Evolutionary conservation across 2,888 invertebrate genomes (phyloP).

Genomic region (Tolmerus cingulatus): DNA sequence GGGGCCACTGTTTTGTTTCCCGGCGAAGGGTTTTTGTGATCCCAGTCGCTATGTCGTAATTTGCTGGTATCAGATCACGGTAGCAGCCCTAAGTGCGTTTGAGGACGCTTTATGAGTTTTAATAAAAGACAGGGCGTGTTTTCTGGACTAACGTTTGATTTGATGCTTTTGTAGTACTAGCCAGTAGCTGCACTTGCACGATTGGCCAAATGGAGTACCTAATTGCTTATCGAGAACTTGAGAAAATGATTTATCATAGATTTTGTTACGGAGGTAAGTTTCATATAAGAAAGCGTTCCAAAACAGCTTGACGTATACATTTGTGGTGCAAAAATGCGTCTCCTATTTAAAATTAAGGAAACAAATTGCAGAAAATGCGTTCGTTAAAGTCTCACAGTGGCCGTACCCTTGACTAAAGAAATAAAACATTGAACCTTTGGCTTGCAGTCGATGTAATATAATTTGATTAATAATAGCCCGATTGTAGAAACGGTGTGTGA

Average conservation of each 20-base stretch:
- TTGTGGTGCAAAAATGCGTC: too few relatives aligned
- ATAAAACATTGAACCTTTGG: slow-evolving; percentile 40
- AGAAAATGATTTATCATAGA: too few relatives aligned
- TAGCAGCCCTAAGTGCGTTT: not conserved
- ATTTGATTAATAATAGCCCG: slow-evolving; percentile 62
- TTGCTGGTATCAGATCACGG: slow-evolving; percentile 29
- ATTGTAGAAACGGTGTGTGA: slow-evolving; percentile 62
- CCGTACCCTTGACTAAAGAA: not conserved
- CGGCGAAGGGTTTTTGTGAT: slow-evolving; percentile 4
- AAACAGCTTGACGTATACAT: too few relatives aligned
- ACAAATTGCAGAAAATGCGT: too few relatives aligned
- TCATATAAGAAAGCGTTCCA: too few relatives aligned
- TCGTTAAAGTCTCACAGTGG: too few relatives aligned
- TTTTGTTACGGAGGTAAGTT: too few relatives aligned
- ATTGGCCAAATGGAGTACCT: too few relatives aligned
- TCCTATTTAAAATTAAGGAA: too few relatives aligned
- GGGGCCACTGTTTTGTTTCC: slow-evolving; percentile 11
- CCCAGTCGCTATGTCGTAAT: slow-evolving; percentile 20
- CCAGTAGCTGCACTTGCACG: too few relatives aligned
- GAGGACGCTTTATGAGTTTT: slow-evolving; percentile 13
- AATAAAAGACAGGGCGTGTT: not conserved
- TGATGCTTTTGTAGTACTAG: not conserved
- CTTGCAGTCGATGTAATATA: slow-evolving; percentile 46
- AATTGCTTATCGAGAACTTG: too few relatives aligned
- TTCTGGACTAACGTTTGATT: not conserved